These are phyloP conservation scores for Neoaliturus tenellus DNA, from an alignment of 2,888 invertebrate species.

Conservation along the genomic window DNA sequence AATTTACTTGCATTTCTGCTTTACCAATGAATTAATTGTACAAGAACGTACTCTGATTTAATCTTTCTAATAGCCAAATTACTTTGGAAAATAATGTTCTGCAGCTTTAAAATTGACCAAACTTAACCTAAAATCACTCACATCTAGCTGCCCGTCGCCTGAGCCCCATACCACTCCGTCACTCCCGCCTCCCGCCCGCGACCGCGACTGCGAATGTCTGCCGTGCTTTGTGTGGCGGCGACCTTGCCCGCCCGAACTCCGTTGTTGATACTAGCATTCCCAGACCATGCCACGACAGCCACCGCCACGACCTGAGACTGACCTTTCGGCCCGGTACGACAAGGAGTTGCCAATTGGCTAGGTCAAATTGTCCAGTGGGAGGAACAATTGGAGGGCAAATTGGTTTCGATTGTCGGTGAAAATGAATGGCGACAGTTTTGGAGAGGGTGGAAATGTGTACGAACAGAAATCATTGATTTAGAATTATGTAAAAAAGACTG, in stretches of 20 bases:
- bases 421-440: no score
- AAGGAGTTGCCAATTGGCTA: background rate
- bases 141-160: slow-evolving; percentile 5
- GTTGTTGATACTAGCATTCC: slow-evolving; percentile 19
- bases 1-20: no score
- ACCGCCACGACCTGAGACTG: background rate
- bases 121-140: no score
- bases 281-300: no score
- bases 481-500: no score
- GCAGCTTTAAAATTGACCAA: no score
- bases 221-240: background rate
- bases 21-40: no score
- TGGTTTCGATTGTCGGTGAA: background rate
- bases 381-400: slow-evolving; percentile 4
- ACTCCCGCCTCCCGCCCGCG: background rate
- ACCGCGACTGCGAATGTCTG: background rate
- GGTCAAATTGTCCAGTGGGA: background rate
- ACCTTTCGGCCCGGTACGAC: background rate
- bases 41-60: no score
- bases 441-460: no score
- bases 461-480: no score
- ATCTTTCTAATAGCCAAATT: no score
- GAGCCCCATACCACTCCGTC: slow-evolving; percentile 10
- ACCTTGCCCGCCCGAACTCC: background rate
- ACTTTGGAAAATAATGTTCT: no score